Base-by-base conservation (phyloP, 2,797 vertebrate species). In the Periparus ater region DNA sequence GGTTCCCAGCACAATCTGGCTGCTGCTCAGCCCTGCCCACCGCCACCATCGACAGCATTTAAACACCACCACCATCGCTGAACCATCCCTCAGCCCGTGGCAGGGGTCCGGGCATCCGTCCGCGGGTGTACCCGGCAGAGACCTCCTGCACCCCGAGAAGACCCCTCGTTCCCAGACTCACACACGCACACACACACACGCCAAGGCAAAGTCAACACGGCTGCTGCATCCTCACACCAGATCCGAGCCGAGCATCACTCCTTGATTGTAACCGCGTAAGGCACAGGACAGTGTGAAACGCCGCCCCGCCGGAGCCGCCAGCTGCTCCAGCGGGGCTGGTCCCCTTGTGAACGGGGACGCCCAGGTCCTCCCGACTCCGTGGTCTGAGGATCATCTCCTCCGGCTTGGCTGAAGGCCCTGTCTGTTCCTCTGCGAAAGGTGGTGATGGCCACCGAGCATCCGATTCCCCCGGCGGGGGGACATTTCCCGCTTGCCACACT, bases 261-360 rank as follows among this genome's bases (percentile, higher is more conserved):
- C 91, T 85, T 74, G 91, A 93, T 88, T 91, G 89, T 93, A 95
- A 94, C 96, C 78, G 94, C 95, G 68, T 92, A 95, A 95, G 95
- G 94, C 95, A 96, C 96, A 95, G 93, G 85, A 83, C 93, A 93
- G 73, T 32, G 77, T 58, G 26, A 51, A 88, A 71, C 10, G 47
- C 76, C 22, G 5, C 65, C 84, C 75, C 17, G 3, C 75, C 20
- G 84, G 91, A 90, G 89, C 54, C 5, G 6, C 58, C 12, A 13
- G 61, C 60, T 17, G 87, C 54, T 55, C 92, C 91, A 4, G 71
- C 18, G 62, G 75, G 65, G 14, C 13, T 2, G 7, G 90, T 87
- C 89, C 90, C 89, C 92, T 66, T 25, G 30, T 7, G 57, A 66
- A 58, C 0, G 0, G 75, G 79, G 77, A 87, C 60, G 16, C 51